Base-by-base conservation (phyloP, 1,140 invertebrate genomes). In the Himalopsyche phryganea region DNA sequence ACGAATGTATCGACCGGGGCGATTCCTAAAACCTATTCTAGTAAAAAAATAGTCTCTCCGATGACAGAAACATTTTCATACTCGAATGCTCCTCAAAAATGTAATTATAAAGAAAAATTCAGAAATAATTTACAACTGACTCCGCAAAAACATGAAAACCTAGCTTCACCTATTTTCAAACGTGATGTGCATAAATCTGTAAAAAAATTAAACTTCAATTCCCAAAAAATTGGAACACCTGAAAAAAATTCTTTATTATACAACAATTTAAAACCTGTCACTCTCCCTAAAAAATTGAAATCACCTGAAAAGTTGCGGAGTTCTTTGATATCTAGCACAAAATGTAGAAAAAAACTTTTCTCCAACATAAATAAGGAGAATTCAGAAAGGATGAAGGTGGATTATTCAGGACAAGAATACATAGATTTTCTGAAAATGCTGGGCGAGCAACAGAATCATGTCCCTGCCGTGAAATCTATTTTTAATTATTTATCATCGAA, bases 371-470 rank as follows among this genome's bases (percentile, higher is more conserved):
- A 56, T 20, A 28, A 28, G 3, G 23, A 28, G 3, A 28, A 9
- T 28, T 5, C 3, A 28, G 23, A 28, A n/a, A n/a, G n/a, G n/a
- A n/a, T n/a, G 23, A 28, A 28, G 23, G 23, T 28, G 23, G 23
- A 54, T 40, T 56, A 17, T 28, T 46, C 33, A n/a, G 56, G 61
- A 4, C 17, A 20, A n/a, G 44, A 77, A 56, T 72, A 74, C 59
- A 63, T 76, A 63, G 76, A 78, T 63, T 72, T 76, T 36, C 69
- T 78, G 14, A 69, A 69, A 60, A 67, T 71, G 63, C 58, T 78
- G 41, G 67, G 70, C 51, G 50, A 70, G 20, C 46, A 53, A 14
- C 49, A 56, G 13, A 13, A 28, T 19, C 53, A 61, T 23, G 65
- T 67, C 50, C 71, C 71, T 48, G 68, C 71, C 41, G 59, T 77